phyloP scores from a whole-genome alignment of 2,113 vertebrate species.

The Neoarius graeffei region DNA sequence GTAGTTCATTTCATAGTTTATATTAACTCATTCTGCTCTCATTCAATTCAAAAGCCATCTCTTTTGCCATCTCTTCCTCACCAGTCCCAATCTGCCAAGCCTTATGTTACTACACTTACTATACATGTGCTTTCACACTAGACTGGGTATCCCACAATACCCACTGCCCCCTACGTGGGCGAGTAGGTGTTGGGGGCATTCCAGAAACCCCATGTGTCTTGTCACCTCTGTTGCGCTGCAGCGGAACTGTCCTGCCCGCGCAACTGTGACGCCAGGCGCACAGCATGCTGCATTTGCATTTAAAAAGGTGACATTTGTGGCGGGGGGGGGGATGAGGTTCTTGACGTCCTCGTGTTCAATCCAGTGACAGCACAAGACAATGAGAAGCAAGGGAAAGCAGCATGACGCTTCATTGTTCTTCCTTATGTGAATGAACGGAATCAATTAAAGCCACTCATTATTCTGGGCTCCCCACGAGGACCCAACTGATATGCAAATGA shows the following conservation, averaged over 20 bases:
- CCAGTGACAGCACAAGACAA: slow-evolving; percentile 47
- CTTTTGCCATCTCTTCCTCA: not conserved
- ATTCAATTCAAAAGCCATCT: not conserved
- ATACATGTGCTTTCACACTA: slow-evolving; percentile 38
- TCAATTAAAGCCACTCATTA: slow-evolving; percentile 35
- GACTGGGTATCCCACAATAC: slow-evolving; percentile 3
- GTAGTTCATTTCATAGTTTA: not conserved
- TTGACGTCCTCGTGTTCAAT: slow-evolving; percentile 38
- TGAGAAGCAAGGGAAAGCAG: slow-evolving; percentile 46
- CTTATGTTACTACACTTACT: slow-evolving; percentile 4
- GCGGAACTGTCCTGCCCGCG: not conserved
- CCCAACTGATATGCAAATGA: not conserved
- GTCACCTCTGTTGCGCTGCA: slow-evolving; percentile 17
- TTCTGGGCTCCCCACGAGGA: not conserved
- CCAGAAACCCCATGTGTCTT: slow-evolving; percentile 19
- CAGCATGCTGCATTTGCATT: slow-evolving; percentile 49
- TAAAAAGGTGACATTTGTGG: slow-evolving; percentile 57
- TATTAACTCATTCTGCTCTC: not conserved
- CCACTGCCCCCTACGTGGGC: not conserved
- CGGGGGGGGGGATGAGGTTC: slow-evolving; percentile 42
- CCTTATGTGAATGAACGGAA: slow-evolving; percentile 26
- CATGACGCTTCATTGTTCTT: slow-evolving; percentile 30
- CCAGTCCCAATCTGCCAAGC: not conserved
- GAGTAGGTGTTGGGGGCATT: not conserved
- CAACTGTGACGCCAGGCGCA: slow-evolving; percentile 14